These are phyloP conservation scores for Suillia variegata DNA, from an alignment of 2,888 invertebrate species.

Conservation along the genomic window DNA sequence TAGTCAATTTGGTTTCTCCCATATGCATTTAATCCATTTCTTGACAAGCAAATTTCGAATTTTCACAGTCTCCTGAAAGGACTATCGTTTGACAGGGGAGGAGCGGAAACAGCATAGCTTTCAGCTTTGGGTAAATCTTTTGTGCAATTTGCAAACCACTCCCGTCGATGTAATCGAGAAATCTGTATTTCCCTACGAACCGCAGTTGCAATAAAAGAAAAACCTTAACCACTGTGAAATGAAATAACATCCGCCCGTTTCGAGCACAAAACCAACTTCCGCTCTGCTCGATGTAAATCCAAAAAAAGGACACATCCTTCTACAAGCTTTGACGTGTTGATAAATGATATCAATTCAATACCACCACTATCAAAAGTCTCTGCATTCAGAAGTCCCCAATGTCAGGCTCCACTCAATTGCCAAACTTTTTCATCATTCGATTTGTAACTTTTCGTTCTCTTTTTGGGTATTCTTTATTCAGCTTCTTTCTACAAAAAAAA, in stretches of 20 bases:
- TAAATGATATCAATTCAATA: slow-evolving; percentile 18
- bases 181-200: neutral
- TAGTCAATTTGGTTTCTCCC: too few relatives aligned
- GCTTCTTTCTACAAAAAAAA: neutral
- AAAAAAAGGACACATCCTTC: slow-evolving; percentile 7
- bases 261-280: too few relatives aligned
- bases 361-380: neutral
- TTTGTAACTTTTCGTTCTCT: neutral
- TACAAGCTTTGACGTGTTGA: slow-evolving; percentile 19
- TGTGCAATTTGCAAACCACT: neutral
- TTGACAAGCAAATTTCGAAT: too few relatives aligned
- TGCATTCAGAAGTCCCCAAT: too few relatives aligned
- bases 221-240: neutral
- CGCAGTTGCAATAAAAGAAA: neutral
- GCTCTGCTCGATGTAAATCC: too few relatives aligned
- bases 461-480: neutral
- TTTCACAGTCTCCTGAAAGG: too few relatives aligned
- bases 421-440: slow-evolving; percentile 13
- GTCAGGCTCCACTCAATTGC: slow-evolving; percentile 5
- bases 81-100: too few relatives aligned
- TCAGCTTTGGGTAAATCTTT: too few relatives aligned
- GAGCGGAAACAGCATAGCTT: too few relatives aligned
- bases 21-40: too few relatives aligned
- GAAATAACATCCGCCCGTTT: neutral
- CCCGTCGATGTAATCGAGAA: too few relatives aligned